These are phyloP conservation scores for Perdix hodgsoniae DNA, from an alignment of 2,797 vertebrate genomes.

Conservation along the genomic window DNA sequence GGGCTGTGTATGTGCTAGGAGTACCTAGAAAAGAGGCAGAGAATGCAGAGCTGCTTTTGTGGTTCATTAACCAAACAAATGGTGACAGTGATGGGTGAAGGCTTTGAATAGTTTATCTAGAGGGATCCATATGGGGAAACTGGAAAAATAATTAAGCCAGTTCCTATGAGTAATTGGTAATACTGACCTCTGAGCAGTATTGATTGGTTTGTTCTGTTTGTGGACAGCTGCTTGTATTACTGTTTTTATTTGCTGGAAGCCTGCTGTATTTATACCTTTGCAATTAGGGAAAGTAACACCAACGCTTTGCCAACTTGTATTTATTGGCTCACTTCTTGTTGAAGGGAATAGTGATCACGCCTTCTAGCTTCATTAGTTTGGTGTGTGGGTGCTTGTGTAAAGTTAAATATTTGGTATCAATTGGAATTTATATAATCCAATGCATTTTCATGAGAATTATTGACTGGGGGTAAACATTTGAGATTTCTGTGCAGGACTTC, in stretches of 20 bases:
- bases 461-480: background rate
- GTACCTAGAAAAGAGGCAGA: background rate
- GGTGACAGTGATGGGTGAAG: background rate
- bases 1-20: accelerated
- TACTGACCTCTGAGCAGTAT: background rate
- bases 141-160: background rate
- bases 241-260: background rate
- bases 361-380: background rate
- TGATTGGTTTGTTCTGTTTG: background rate
- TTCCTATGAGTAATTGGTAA: background rate
- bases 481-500: background rate
- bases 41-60: background rate
- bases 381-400: background rate
- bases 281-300: background rate
- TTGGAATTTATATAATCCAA: background rate
- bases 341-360: background rate
- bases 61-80: background rate
- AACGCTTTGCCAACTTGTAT: background rate
- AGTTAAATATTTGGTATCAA: background rate
- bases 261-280: background rate
- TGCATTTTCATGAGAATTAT: background rate
- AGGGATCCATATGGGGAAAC: background rate
- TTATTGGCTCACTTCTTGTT: background rate
- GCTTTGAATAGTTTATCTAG: background rate
- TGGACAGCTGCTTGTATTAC: background rate